Evolutionary conservation across 2,797 vertebrate species (phyloP).

Genomic region (Carduelis carduelis): DNA sequence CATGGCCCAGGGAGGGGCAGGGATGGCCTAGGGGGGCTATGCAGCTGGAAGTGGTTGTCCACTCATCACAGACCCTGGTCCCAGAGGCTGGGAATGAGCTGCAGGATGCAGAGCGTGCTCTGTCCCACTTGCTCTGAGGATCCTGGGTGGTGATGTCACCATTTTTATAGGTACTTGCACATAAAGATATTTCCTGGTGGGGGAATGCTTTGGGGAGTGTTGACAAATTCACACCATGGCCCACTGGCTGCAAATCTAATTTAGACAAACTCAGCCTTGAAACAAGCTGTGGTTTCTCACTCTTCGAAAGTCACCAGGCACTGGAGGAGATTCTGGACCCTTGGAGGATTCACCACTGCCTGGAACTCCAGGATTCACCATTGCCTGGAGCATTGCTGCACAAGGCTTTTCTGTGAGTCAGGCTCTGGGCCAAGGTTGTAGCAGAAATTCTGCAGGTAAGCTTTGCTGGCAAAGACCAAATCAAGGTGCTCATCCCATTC

Average conservation of each 20-base stretch:
- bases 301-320: neutral
- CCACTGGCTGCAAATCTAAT: slow-evolving; percentile 3
- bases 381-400: neutral
- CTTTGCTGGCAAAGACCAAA: neutral
- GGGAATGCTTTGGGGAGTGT: neutral
- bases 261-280: neutral
- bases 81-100: neutral
- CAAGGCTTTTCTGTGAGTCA: neutral
- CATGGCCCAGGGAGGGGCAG: neutral
- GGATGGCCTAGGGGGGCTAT: neutral
- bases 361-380: neutral
- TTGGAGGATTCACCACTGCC: neutral
- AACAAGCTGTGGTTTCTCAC: neutral
- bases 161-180: slow-evolving; percentile 27
- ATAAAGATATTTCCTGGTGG: neutral
- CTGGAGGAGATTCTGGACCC: neutral
- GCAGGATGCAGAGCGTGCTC: neutral
- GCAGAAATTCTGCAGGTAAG: neutral
- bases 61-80: neutral
- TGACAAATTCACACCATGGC: neutral
- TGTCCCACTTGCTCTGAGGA: neutral
- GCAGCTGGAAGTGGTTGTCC: neutral
- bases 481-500: neutral
- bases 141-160: neutral
- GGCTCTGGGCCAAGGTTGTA: neutral